These are phyloP conservation scores for Phenganax marumi DNA, from an alignment of 92 coral and sea anemone genomes.

Conservation along the genomic window DNA sequence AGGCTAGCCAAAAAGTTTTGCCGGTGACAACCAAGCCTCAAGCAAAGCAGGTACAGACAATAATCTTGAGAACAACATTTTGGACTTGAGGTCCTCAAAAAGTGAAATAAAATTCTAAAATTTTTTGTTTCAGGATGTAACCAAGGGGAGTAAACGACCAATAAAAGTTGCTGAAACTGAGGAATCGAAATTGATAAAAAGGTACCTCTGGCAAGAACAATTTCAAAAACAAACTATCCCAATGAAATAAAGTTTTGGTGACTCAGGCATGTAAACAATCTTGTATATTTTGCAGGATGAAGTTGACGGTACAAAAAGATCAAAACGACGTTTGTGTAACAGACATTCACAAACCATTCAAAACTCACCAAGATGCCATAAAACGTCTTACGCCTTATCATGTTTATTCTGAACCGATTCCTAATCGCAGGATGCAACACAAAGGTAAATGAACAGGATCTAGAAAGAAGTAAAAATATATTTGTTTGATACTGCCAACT, in stretches of 20 bases:
- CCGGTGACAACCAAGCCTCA: conserved; percentile 4
- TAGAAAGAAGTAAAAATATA: background rate
- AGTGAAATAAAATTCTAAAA: background rate
- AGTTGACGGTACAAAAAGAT: conserved; percentile 73
- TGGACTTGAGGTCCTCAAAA: background rate
- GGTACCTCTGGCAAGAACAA: background rate
- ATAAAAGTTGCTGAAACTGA: conserved; percentile 33
- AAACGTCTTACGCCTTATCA: conserved; percentile 78
- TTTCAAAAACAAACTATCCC: background rate
- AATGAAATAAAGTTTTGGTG: background rate
- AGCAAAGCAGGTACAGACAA: conserved; percentile 14
- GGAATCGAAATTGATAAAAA: conserved; percentile 36
- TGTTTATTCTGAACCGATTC: conserved; percentile 84
- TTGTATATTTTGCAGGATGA: conserved; percentile 57
- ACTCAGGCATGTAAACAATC: background rate
- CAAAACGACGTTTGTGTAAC: conserved; percentile 76
- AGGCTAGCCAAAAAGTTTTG: conserved; percentile 67
- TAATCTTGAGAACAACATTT: background rate
- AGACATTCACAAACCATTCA: conserved; percentile 72
- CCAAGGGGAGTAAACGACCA: conserved; percentile 80
- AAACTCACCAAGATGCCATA: conserved; percentile 68
- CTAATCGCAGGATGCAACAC: conserved; percentile 65
- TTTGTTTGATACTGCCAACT: background rate
- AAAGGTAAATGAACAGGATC: conserved; percentile 56
- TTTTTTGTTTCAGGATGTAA: conserved; percentile 49